Conservation (phyloP, 2,888 invertebrate genomes). For the Torymus aiolomorphi region DNA sequence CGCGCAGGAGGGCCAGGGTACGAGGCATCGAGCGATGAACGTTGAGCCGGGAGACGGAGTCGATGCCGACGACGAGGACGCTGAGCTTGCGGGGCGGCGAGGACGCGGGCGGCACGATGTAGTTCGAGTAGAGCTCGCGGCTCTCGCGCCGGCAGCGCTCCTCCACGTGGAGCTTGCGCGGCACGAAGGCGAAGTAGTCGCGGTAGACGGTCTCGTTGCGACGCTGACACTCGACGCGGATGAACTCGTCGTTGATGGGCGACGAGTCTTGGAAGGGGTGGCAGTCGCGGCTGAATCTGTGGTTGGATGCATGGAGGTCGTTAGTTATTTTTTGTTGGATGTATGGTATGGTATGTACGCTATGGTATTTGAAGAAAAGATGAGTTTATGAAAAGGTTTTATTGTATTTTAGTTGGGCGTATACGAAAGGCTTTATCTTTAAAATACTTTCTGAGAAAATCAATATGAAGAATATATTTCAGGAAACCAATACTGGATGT, state of each 20-base stretch:
- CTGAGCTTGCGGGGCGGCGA: slow-evolving; percentile 76
- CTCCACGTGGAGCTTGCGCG: slow-evolving; percentile 73
- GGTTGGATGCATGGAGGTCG: slow-evolving; percentile 19
- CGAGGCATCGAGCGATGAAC: slow-evolving; percentile 89
- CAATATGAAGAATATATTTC: too few species aligned
- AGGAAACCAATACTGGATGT: too few species aligned
- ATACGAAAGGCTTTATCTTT: too few species aligned
- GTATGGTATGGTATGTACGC: too few species aligned
- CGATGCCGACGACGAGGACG: slow-evolving; percentile 88
- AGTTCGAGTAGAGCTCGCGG: slow-evolving; percentile 54
- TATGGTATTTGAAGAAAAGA: too few species aligned
- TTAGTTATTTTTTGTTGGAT: too few species aligned
- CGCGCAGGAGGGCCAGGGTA: slow-evolving; percentile 80
- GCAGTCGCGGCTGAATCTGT: slow-evolving; percentile 77
- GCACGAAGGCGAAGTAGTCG: slow-evolving; percentile 83
- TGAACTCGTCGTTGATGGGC: slow-evolving; percentile 80
- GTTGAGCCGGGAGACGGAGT: slow-evolving; percentile 90
- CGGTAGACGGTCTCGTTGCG: slow-evolving; percentile 77
- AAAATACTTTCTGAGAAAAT: too few species aligned
- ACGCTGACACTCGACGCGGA: slow-evolving; percentile 80
- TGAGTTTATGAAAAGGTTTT: too few species aligned
- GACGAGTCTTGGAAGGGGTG: slow-evolving; percentile 76
- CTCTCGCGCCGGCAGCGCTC: slow-evolving; percentile 63
- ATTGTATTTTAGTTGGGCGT: too few species aligned
- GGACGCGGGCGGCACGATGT: too few species aligned